These are phyloP conservation scores for Cossypha caffra DNA, from an alignment of 2,797 vertebrate genomes.

Conservation along the genomic window DNA sequence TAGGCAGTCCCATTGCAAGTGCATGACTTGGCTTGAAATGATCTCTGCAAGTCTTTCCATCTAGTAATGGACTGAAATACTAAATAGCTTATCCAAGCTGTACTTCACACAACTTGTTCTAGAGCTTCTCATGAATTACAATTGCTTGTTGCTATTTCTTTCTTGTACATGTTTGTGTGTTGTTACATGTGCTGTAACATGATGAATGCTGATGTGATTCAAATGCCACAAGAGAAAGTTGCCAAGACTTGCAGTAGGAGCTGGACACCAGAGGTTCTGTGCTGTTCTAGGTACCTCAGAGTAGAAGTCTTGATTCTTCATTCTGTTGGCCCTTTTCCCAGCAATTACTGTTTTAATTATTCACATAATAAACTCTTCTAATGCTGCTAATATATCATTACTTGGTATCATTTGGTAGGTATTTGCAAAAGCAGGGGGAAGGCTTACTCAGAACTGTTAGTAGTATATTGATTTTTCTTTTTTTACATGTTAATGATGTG, in stretches of 20 bases:
- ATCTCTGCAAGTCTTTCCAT: not conserved
- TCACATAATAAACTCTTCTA: not conserved
- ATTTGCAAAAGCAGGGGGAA: not conserved
- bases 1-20: not conserved
- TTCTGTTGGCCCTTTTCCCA: not conserved
- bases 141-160: not conserved
- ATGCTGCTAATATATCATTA: not conserved
- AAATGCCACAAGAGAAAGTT: not conserved
- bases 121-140: not conserved
- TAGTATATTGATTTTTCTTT: not conserved
- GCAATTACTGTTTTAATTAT: not conserved
- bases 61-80: not conserved
- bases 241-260: not conserved
- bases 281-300: not conserved
- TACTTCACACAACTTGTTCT: not conserved
- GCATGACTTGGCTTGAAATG: not conserved
- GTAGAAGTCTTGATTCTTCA: not conserved
- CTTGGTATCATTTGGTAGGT: not conserved
- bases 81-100: not conserved
- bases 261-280: not conserved
- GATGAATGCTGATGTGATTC: not conserved
- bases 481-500: not conserved
- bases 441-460: not conserved
- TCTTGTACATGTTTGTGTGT: not conserved
- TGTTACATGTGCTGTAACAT: not conserved